Conservation (phyloP, 2,113 vertebrate genomes). For the Corythaixoides concolor region DNA sequence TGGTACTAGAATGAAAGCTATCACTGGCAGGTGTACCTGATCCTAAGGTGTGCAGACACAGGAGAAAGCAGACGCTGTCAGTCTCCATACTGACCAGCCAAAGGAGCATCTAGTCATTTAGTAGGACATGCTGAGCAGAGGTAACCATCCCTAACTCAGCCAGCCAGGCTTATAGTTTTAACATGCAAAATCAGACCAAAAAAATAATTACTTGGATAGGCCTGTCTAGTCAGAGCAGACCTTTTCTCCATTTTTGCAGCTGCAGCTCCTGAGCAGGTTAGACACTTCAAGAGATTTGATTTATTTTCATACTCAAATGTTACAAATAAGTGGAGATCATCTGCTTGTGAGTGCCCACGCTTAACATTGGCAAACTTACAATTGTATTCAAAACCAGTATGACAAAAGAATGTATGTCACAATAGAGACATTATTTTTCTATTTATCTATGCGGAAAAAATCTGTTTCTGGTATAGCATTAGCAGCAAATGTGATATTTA, state of each 20-base stretch:
- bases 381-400: neutral
- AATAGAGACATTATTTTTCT: neutral
- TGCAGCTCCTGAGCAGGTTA: neutral
- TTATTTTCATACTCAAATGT: neutral
- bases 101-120: neutral
- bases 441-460: neutral
- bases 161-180: neutral
- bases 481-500: neutral
- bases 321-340: neutral
- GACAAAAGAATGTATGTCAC: neutral
- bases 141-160: neutral
- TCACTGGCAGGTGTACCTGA: neutral
- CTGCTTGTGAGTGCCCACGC: neutral
- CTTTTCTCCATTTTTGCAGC: neutral
- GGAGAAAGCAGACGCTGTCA: neutral
- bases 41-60: neutral
- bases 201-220: neutral
- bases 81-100: neutral
- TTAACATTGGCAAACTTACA: neutral
- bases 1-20: fast-evolving
- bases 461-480: neutral
- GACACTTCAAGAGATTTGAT: neutral
- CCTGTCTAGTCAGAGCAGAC: neutral
- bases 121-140: neutral
- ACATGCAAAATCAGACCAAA: neutral